Evolutionary conservation across 2,113 vertebrate genomes (phyloP), one percentile per base, ranked within the genome.

Genomic region (Cyanoderma ruficeps): DNA sequence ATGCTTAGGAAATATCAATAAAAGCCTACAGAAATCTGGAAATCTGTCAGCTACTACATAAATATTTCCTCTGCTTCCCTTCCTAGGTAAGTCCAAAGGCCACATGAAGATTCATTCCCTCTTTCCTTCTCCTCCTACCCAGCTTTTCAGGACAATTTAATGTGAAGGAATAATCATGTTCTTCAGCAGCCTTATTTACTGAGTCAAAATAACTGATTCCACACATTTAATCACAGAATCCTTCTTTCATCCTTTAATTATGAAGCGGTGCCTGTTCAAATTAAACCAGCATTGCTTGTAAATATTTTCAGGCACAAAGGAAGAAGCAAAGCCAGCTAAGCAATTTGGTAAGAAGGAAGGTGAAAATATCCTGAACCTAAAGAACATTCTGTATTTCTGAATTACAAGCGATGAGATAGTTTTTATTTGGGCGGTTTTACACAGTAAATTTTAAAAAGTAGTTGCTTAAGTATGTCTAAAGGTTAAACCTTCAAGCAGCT

Each of bases 401-500:
- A 64, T 83, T 96, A 69, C 72, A 96, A 95, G 83, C 52, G 89
- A 94, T 84, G 89, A 95, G 53, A 89, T 24, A 56, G 11, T 95
- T 97, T 97, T 87, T 97, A 96, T 98, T 97, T 98, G 96, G 96
- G 84, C 95, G 84, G 60, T 77, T 97, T 96, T 97, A 93, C 76
- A 93, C 60, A 95, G 85, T 97, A 97, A 89, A 97, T 64, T 94
- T 86, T 89, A 91, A 95, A 95, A 93, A 77, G 24, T 75, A 92
- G 91, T 89, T 96, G 78, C 83, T 96, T 96, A 96, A 98, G 94
- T 87, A 97, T 87, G 93, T 97, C 92, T 96, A 97, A 97, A 98
- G 97, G 98, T 97, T 97, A 97, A 97, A 97, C 82, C 89, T 96
- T 96, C 88, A 93, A 92, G 90, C 75, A 96, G 93, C 92, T 97